These are phyloP conservation scores for Dryobotodes eremita DNA, from an alignment of 2,888 invertebrate species.

Conservation along the genomic window DNA sequence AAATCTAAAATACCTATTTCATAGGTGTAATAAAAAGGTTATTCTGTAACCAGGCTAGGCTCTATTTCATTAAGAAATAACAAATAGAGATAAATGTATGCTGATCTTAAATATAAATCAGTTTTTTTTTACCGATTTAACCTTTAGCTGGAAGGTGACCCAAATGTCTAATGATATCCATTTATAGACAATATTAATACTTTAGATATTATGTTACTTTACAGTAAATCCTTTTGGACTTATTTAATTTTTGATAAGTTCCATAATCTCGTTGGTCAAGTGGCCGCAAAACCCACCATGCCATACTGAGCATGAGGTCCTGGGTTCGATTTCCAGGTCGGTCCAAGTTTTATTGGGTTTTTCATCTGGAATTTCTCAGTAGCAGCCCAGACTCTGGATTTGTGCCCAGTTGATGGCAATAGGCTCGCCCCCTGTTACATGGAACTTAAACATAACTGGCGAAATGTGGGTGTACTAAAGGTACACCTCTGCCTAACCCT, in stretches of 20 bases:
- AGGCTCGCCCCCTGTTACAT: background rate
- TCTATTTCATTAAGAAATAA: conserved; percentile 1
- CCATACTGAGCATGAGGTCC: background rate
- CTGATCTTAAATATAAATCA: conserved; percentile 2
- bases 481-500: background rate
- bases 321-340: background rate
- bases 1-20: background rate
- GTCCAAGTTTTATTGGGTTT: background rate
- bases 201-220: conserved; percentile 8
- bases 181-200: conserved; percentile 25
- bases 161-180: conserved; percentile 38
- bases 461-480: background rate
- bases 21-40: background rate
- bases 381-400: background rate
- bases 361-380: background rate
- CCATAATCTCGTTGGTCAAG: background rate
- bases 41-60: background rate
- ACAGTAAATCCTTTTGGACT: conserved; percentile 11
- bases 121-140: conserved; percentile 9
- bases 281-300: background rate
- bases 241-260: background rate
- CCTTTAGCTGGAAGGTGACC: conserved; percentile 38
- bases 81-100: conserved; percentile 13
- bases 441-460: background rate
- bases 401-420: background rate